Evolutionary conservation across 1,140 invertebrate species (phyloP), one percentile per base, ranked within the genome.

Genomic region (Drosophila pandora): DNA sequence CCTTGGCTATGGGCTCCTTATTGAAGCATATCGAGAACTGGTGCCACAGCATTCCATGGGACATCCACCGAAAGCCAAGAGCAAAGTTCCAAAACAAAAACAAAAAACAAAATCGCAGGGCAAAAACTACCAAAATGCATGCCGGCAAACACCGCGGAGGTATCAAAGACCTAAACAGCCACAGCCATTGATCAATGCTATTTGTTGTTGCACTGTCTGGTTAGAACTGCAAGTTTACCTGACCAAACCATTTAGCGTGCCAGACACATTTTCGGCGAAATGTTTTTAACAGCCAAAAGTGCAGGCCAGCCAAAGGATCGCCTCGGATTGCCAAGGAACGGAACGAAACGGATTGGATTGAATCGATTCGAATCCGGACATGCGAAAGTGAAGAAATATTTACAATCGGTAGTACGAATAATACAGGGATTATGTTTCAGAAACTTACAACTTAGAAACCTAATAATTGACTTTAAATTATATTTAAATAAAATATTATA

Each of bases 261-360:
- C 83, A 87, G 83, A 87, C 83, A 88, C 83, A 88, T 88, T 88
- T 87, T 88, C 83, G 83, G 83, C 83, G 83, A 88, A 88, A 84
- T 79, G 71, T 84, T 84, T 81, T 78, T 82, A 81, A 83, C 74
- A 81, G 76, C 69, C 74, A 39, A 70, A 81, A 81, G 78, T 82
- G 79, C 79, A 75, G 72, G 64, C 45, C 79, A 32, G 39, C 59
- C 57, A 6, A 47, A 52, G 57, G 72, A 62, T 70, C 57, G 59
- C 22, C 49, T 39, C 32, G 57, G 60, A 57, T 55, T 45, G 47
- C 34, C 43, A 34, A 47, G 13, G 60, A 63, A 22, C 28, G 32
- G 30, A 54, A 47, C 47, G 58, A 59, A 64, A 21, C 32, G 34
- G 34, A 54, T 68, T 32, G 39, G 49, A 23, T 39, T 13, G 57